phyloP scores from a whole-genome alignment of 2,797 vertebrate genomes.

The Siniperca undulata region DNA sequence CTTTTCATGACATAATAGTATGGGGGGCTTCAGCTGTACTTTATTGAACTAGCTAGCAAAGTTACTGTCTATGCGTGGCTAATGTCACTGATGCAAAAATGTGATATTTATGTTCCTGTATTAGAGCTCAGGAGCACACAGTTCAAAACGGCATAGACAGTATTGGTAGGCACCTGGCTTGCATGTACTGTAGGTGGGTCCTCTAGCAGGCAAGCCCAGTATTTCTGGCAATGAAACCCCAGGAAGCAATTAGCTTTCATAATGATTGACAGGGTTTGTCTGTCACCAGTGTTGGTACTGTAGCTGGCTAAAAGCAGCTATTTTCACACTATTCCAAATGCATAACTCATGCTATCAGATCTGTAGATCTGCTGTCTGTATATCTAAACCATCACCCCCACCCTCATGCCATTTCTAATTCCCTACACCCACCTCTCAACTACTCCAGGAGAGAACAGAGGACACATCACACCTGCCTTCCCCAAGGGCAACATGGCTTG shows the following conservation, averaged over 20 bases:
- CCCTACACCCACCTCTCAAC: constrained; percentile 60
- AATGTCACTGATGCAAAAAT: not conserved
- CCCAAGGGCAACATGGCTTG: constrained; percentile 74
- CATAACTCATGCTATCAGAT: constrained; percentile 77
- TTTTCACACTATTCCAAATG: constrained; percentile 56
- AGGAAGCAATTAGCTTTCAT: constrained; percentile 35
- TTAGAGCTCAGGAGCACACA: not conserved
- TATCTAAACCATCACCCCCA: constrained; percentile 55
- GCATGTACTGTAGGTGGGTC: not conserved
- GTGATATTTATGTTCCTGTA: not conserved
- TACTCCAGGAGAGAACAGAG: constrained; percentile 66
- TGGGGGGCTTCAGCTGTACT: not conserved
- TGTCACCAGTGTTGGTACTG: constrained; percentile 55
- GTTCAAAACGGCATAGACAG: not conserved
- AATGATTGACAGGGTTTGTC: constrained; percentile 66
- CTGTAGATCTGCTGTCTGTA: constrained; percentile 44
- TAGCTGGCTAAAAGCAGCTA: constrained; percentile 57
- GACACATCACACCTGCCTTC: constrained; percentile 84
- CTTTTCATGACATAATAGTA: not conserved
- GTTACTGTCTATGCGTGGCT: not conserved
- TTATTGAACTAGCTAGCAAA: not conserved
- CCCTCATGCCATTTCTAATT: constrained; percentile 54
- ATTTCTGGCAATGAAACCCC: constrained; percentile 24
- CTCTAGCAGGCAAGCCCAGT: not conserved
- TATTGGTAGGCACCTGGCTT: constrained; percentile 18